These are phyloP conservation scores for Echinarachnius parma DNA, from an alignment of 53 echinoderm and acorn worm genomes.

Conservation along the genomic window DNA sequence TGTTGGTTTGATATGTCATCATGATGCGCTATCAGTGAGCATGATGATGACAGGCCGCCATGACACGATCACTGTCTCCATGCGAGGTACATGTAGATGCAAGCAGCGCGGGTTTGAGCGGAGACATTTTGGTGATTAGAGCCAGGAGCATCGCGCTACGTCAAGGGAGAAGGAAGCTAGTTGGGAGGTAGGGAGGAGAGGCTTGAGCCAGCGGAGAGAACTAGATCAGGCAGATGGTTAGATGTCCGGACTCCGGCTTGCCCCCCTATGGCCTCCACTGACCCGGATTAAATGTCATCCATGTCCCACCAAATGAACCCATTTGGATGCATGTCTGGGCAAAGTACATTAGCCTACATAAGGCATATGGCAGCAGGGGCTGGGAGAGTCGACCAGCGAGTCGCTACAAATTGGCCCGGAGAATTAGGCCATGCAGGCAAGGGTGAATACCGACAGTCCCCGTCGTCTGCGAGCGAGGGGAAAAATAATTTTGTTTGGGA, in stretches of 20 bases:
- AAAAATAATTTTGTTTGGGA: conserved; percentile 18
- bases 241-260: conserved; percentile 26
- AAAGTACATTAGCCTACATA: conserved; percentile 54
- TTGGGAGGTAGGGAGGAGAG: conserved; percentile 29
- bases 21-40: background rate
- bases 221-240: conserved; percentile 54
- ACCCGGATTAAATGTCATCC: conserved; percentile 51
- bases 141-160: conserved; percentile 35
- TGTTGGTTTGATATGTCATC: conserved; percentile 37
- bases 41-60: conserved; percentile 35
- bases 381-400: conserved; percentile 40
- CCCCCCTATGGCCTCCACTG: conserved; percentile 36
- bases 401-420: conserved; percentile 43
- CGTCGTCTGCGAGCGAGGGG: conserved; percentile 7
- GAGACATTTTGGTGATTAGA: conserved; percentile 35
- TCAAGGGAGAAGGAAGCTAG: conserved; percentile 41
- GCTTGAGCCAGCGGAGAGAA: conserved; percentile 31
- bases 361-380: conserved; percentile 33
- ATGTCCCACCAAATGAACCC: conserved; percentile 45
- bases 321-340: conserved; percentile 48
- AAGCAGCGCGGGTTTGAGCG: too few relatives aligned
- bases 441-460: conserved; percentile 42
- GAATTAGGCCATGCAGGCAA: conserved; percentile 48
- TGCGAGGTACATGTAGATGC: too few relatives aligned
- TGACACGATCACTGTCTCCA: too few relatives aligned